These are phyloP conservation scores for Nannobrachium achirus DNA, from an alignment of 2,113 vertebrate species.

Conservation along the genomic window DNA sequence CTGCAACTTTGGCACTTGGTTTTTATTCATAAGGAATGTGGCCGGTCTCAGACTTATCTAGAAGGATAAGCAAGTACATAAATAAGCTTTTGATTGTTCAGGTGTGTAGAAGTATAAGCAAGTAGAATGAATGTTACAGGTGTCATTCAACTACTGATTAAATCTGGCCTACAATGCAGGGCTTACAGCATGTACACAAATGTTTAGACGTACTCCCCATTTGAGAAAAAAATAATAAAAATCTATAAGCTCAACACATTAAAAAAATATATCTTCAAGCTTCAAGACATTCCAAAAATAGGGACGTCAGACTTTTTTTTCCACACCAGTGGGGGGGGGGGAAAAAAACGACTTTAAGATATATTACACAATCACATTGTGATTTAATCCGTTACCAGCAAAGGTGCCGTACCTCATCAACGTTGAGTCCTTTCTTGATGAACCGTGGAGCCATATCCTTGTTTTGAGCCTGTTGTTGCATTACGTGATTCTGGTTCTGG, in stretches of 20 bases:
- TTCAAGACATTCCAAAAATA: no score
- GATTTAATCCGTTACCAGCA: constrained; percentile 18
- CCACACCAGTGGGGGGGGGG: no score
- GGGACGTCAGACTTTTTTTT: no score
- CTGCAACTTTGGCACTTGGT: constrained; percentile 97
- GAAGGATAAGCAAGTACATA: not conserved
- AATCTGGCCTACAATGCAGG: no score
- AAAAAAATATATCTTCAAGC: no score
- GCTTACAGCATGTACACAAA: no score
- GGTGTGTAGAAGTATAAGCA: not conserved
- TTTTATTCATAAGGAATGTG: constrained; percentile 97
- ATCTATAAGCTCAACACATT: no score
- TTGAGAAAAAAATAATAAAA: no score
- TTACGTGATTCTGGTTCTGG: constrained; percentile 95
- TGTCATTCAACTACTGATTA: no score
- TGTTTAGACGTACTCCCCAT: no score
- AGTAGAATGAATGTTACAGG: not conserved
- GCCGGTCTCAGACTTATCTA: constrained; percentile 98
- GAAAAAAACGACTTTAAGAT: no score
- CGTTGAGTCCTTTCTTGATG: constrained; percentile 97
- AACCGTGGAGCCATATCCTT: constrained; percentile 97
- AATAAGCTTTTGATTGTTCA: not conserved
- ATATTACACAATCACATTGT: accelerated
- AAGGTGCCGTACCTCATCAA: constrained; percentile 87
- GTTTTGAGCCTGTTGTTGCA: constrained; percentile 92